Evolutionary conservation across 2,113 vertebrate species (phyloP), one percentile per base, ranked within the genome.

Genomic region (Grus americana): DNA sequence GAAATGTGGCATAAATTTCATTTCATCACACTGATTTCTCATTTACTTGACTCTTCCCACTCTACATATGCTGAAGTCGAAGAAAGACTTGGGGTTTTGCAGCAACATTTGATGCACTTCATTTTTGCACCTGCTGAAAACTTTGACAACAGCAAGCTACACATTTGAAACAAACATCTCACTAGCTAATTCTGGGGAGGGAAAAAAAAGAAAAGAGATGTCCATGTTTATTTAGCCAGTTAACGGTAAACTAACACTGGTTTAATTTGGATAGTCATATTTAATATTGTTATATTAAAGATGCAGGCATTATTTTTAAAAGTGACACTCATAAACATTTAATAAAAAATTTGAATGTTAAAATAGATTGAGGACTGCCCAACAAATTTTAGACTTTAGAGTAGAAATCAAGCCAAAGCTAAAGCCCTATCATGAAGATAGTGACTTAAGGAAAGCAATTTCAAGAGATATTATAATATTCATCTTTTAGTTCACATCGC

Each of bases 41-140:
- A 93, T 96, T 97, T 96, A 88, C 90, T 97, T 62, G 93, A 94
- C 92, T 97, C 92, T 94, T 97, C 93, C 95, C 94, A 96, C 95
- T 95, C 93, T 94, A 94, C 91, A 97, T 97, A 93, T 97, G 94
- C 88, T 95, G 79, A 96, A 95, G 67, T 52, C 2, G 2, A 87
- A 88, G 78, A 55, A n/a, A 79, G 66, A 73, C 55, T 87, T 68
- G 74, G 29, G 52, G 6, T 79, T 95, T 66, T 55, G 42, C 76
- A 92, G 67, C 63, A 93, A 88, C 84, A 89, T 92, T 93, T 93
- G 78, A 83, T 76, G 54, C 70, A 52, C 67, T 96, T 84, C 80
- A 40, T 89, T 89, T 94, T 62, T 82, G 62, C 89, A 96, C 94
- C 91, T 95, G 86, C 91, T 90, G 66, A 70, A 89, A 82, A 89